Conservation (phyloP, 2,888 invertebrate genomes). For the Dascillus cervinus region DNA sequence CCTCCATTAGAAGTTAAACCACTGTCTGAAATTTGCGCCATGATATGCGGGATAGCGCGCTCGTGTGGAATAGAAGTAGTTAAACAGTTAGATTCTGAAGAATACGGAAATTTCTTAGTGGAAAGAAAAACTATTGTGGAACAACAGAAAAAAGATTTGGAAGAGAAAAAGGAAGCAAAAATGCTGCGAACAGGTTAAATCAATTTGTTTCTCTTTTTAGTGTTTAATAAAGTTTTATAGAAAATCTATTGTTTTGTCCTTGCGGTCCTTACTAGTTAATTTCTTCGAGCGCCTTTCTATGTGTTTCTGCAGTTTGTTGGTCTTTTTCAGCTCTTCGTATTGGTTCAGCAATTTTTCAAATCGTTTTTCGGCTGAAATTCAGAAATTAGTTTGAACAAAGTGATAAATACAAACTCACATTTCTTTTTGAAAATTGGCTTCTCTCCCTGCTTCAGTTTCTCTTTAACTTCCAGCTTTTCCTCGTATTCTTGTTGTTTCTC, state of each 20-base stretch:
- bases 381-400: slow-evolving; percentile 9
- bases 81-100: slow-evolving; percentile 62
- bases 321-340: slow-evolving; percentile 71
- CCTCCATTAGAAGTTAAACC: slow-evolving; percentile 57
- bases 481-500: slow-evolving; percentile 47
- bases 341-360: slow-evolving; percentile 68
- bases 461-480: slow-evolving; percentile 50
- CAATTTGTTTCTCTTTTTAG: slow-evolving; percentile 5
- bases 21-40: slow-evolving; percentile 67
- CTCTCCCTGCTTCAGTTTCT: slow-evolving; percentile 57
- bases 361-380: slow-evolving; percentile 64
- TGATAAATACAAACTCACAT: slow-evolving; percentile 47
- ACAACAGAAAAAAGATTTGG: slow-evolving; percentile 66
- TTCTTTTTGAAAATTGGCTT: slow-evolving; percentile 66
- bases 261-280: slow-evolving; percentile 47
- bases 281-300: slow-evolving; percentile 75
- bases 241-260: slow-evolving; percentile 3
- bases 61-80: slow-evolving; percentile 84
- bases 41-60: slow-evolving; percentile 70
- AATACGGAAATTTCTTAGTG: slow-evolving; percentile 74
- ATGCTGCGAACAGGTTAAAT: slow-evolving; percentile 70
- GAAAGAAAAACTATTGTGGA: slow-evolving; percentile 64
- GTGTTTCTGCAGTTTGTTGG: slow-evolving; percentile 72
- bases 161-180: slow-evolving; percentile 83
- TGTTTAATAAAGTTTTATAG: slow-evolving; percentile 8